Evolutionary conservation across 2,797 vertebrate species (phyloP), one percentile per base, ranked within the genome.

Genomic region (Bovichtus diacanthus): DNA sequence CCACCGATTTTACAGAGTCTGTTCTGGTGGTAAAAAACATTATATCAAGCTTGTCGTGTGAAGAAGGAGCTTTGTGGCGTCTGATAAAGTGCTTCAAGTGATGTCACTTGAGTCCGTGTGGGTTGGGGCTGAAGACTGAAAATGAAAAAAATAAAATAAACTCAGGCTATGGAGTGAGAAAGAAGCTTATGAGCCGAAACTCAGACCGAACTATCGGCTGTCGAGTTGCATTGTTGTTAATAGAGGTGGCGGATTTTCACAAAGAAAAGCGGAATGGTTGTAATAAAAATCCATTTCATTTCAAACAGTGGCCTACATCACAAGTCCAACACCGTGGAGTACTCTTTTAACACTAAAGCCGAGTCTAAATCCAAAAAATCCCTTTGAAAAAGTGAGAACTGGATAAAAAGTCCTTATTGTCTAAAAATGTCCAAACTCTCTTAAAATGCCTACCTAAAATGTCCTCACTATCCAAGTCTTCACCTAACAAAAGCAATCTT

Each of bases 21-120:
- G n/a, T n/a, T n/a, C n/a, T n/a, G n/a, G n/a, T n/a, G n/a, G n/a
- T 18, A 0, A 3, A 25, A 10, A 27, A 7, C 31, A 12, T 3
- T 21, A 0, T 36, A 9, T 13, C 27, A 27, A 38, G 12, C 16
- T 12, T 39, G 11, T 16, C 23, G 43, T 59, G 21, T 15, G 7
- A 19, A 29, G 23, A 36, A 3, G 7, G n/a, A 69, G 41, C 16
- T 39, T 23, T 29, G 38, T 29, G 25, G 43, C 38, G 11, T 54
- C 54, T 44, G 27, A 53, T 29, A 29, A 13, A 38, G 38, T 21
- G 25, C 55, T 10, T 25, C 6, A 29, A 16, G 38, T 43, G 9
- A 51, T 25, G 47, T 44, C 15, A 60, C 23, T 60, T 50, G 34
- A 43, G 19, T 34, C 1, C 0, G 15, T 0, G 47, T 12, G 21